Conservation (phyloP, 2,113 vertebrate species). For the Pteronura brasiliensis region DNA sequence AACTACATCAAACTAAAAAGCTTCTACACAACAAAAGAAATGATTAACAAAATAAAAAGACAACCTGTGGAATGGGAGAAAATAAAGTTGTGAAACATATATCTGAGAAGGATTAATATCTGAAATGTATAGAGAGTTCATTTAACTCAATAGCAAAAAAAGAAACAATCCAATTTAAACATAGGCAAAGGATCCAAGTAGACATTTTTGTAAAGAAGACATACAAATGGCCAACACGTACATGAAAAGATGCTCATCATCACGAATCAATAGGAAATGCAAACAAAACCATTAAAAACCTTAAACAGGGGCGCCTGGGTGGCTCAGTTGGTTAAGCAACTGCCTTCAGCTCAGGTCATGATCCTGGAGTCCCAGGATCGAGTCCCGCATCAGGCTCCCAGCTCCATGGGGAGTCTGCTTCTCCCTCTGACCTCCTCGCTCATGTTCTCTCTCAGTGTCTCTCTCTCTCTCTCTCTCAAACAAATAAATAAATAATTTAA, state of each 20-base stretch:
- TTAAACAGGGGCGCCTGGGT: too few relatives aligned
- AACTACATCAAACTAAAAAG: neutral
- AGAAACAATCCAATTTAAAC: neutral
- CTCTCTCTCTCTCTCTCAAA: too few relatives aligned
- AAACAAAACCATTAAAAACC: neutral
- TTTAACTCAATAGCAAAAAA: neutral
- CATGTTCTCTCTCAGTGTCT: too few relatives aligned
- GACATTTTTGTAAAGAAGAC: neutral
- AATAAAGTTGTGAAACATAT: neutral
- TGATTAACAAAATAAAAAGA: neutral
- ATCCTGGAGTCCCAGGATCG: too few relatives aligned
- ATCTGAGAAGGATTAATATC: neutral
- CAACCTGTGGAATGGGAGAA: neutral
- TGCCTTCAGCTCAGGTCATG: too few relatives aligned
- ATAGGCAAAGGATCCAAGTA: neutral
- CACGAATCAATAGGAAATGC: neutral
- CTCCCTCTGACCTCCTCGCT: too few relatives aligned
- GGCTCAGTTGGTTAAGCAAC: too few relatives aligned
- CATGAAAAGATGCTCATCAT: neutral
- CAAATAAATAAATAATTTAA: too few relatives aligned
- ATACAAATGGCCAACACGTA: neutral
- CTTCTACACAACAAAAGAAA: neutral
- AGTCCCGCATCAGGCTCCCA: too few relatives aligned
- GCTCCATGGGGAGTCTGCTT: too few relatives aligned
- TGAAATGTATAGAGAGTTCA: neutral